A percentile compares a stretch with the other conserved stretches of the same genome.
These are phyloP conservation scores for Malacoctenus gilli DNA, from an alignment of 2,797 vertebrate genomes.

Conservation along the genomic window DNA sequence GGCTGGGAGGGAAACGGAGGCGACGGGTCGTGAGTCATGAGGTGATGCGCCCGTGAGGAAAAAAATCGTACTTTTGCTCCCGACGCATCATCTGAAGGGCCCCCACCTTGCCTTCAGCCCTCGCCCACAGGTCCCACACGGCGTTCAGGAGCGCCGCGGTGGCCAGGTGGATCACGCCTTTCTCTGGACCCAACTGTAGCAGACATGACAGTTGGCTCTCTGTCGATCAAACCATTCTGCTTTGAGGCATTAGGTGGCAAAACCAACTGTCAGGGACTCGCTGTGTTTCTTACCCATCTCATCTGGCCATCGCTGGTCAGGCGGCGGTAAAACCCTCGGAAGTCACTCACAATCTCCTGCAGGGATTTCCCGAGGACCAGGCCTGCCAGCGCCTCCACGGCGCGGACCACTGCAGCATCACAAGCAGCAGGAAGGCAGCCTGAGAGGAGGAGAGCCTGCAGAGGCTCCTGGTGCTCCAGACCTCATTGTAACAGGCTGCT, in stretches of 20 bases:
- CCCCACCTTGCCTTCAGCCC: slow-evolving; percentile 82
- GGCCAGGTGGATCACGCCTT: slow-evolving; percentile 84
- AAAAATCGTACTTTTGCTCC: neutral
- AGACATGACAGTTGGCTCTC: too few species aligned
- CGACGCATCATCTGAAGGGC: neutral
- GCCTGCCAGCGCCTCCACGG: slow-evolving; percentile 77
- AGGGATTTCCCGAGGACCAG: slow-evolving; percentile 80
- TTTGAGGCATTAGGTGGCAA: too few species aligned
- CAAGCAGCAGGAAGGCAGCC: neutral
- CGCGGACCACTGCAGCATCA: slow-evolving; percentile 76
- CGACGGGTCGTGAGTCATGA: slow-evolving; percentile 17
- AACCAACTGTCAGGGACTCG: too few species aligned
- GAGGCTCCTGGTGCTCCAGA: too few species aligned
- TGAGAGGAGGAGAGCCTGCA: neutral
- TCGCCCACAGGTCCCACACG: slow-evolving; percentile 87
- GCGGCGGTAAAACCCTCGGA: slow-evolving; percentile 84
- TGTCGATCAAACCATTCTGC: too few species aligned
- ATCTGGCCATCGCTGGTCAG: slow-evolving; percentile 84
- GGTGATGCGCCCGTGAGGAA: neutral
- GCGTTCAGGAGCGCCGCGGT: slow-evolving; percentile 82
- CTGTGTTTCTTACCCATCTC: slow-evolving; percentile 77
- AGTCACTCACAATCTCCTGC: slow-evolving; percentile 82
- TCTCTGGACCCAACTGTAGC: slow-evolving; percentile 83
- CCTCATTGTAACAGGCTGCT: too few species aligned
- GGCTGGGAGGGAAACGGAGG: slow-evolving; percentile 67